Evolutionary conservation across 2,797 vertebrate species (phyloP).

Genomic region (Rhabdomys pumilio): DNA sequence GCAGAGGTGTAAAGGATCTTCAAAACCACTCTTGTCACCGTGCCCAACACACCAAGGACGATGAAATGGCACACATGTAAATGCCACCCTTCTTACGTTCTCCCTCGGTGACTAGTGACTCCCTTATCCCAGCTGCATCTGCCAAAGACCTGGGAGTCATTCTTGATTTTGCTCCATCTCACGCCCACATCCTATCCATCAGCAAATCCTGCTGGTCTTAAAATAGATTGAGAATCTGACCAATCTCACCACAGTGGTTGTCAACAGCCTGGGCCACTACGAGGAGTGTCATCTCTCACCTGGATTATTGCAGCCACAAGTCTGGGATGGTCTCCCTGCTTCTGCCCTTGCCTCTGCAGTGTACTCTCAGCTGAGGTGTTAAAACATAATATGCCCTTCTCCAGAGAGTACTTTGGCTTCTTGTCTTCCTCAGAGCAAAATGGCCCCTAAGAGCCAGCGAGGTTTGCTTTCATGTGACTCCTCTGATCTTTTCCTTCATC

Average conservation of each 20-base stretch:
- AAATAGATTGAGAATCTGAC: slow-evolving; percentile 58
- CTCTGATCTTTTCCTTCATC: not conserved
- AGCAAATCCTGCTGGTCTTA: slow-evolving; percentile 50
- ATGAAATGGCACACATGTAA: not conserved
- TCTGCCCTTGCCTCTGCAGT: slow-evolving; percentile 30
- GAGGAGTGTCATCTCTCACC: slow-evolving; percentile 45
- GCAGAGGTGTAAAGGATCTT: accelerated
- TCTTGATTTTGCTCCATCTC: slow-evolving; percentile 57
- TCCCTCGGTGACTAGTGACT: not conserved
- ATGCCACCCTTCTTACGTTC: not conserved
- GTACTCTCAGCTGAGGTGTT: not conserved
- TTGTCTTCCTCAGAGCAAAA: slow-evolving; percentile 59
- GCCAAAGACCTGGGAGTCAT: slow-evolving; percentile 43
- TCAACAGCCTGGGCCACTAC: not conserved
- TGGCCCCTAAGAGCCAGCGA: not conserved
- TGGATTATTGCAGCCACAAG: not conserved
- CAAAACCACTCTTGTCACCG: not conserved
- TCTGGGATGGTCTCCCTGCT: not conserved
- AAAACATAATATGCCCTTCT: not conserved
- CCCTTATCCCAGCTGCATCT: slow-evolving; percentile 40
- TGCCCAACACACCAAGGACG: not conserved
- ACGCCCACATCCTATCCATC: slow-evolving; percentile 32
- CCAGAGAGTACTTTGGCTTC: slow-evolving; percentile 27
- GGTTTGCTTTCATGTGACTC: not conserved
- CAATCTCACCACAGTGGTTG: not conserved